Base-by-base conservation (phyloP, 2,888 invertebrate genomes). In the Orchesella flavescens region DNA sequence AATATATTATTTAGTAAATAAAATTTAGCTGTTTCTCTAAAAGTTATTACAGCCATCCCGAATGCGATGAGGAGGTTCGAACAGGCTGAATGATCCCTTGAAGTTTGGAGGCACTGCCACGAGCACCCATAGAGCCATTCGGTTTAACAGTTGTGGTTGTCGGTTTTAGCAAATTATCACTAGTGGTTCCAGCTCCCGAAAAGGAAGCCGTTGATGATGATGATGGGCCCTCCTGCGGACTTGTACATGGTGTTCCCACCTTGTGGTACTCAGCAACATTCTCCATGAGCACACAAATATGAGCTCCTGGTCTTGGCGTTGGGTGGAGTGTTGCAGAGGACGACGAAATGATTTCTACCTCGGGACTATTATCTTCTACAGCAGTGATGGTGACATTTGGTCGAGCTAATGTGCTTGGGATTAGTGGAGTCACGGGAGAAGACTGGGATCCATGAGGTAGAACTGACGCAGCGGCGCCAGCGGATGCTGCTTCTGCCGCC, bases 51-150 rank as follows among this genome's bases (percentile, higher is more conserved):
- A 88, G 84, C 88, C 88, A 88, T 23, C 88, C 88, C 19, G 87
- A 87, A 53, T 77, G 78, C 69, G 85, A 83, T 43, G 87, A 82
- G 13, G 88, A 87, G 59, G 88, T 84, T 85, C 85, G 84, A 43
- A 88, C 72, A 13, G 88, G 88, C 76, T 88, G 88, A 65, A 88
- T 85, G 73, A 88, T 87, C 59, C 88, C 88, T 82, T 87, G 87
- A 55, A 88, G 86, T 82, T 88, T 88, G 65, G 86, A 84, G 12
- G 86, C 78, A 44, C 81, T 73, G 69, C 71, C 69, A 23, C 72
- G 79, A 24, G 77, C 59, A n/a, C 81, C 76, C 81, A 80, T 81
- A 43, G 81, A 84, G 44, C 83, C 74, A 34, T 82, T 75, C 21
- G 82, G 79, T 46, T 84, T 69, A 69, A 78, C 69, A 1, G 80